Percentiles rank a stretch among this genome's conserved stretches.
Evolutionary conservation across 2,888 invertebrate genomes (phyloP).

Genomic region (Drosophila acutilabella): DNA sequence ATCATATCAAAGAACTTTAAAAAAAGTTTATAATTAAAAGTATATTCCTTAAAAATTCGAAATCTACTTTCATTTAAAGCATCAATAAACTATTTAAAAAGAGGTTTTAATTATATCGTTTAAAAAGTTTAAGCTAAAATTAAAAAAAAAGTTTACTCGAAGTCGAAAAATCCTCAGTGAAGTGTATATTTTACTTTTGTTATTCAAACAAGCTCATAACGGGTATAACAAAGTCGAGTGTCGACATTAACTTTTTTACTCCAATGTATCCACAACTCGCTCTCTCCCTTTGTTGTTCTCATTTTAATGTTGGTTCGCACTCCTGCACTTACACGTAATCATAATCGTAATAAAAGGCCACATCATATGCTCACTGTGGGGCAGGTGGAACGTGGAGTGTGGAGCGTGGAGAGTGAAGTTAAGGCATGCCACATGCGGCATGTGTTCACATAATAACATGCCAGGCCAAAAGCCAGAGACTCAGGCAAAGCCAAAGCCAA

Average conservation of each 20-base stretch:
- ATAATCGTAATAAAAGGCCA: slow-evolving; percentile 73
- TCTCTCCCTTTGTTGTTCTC: background rate
- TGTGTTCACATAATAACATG: slow-evolving; percentile 68
- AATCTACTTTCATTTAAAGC: too few species aligned
- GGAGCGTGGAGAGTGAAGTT: background rate
- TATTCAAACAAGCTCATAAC: background rate
- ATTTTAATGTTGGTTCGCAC: slow-evolving; percentile 37
- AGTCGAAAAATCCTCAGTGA: too few species aligned
- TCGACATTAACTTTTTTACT: background rate
- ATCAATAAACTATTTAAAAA: too few species aligned
- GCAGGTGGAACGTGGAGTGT: slow-evolving; percentile 46
- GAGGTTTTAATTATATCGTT: too few species aligned
- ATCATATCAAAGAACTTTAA: too few species aligned
- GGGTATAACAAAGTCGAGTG: background rate
- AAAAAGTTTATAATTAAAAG: too few species aligned
- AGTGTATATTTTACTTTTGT: too few species aligned
- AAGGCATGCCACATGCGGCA: slow-evolving; percentile 35
- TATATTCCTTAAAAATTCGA: too few species aligned
- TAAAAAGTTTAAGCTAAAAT: too few species aligned
- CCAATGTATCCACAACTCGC: too few species aligned
- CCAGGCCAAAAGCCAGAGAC: slow-evolving; percentile 2
- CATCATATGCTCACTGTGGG: slow-evolving; percentile 62
- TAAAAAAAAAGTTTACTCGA: too few species aligned
- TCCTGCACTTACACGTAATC: slow-evolving; percentile 72
- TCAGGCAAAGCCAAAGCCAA: slow-evolving; percentile 14